Evolutionary conservation across 2,113 vertebrate genomes (phyloP).

Genomic region (Brachirus orientalis): DNA sequence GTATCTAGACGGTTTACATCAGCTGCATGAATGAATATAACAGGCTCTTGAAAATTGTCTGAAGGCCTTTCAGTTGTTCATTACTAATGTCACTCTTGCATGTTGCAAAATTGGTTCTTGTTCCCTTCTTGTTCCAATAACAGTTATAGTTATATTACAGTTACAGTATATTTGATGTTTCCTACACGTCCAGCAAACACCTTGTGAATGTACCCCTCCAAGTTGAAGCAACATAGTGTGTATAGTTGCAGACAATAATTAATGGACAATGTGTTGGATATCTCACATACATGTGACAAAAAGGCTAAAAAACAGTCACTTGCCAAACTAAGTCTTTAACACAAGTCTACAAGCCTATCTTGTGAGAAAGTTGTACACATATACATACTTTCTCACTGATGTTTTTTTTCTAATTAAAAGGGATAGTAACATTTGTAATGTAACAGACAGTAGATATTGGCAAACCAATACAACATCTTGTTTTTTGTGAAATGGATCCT

Average conservation of each 20-base stretch:
- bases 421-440: neutral
- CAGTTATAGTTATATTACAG: neutral
- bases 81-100: slow-evolving; percentile 2
- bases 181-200: slow-evolving; percentile 22
- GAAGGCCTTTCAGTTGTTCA: slow-evolving; percentile 1
- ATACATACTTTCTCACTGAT: neutral
- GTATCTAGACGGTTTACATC: slow-evolving; percentile 19
- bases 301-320: slow-evolving; percentile 42
- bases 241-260: slow-evolving; percentile 14
- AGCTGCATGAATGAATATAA: slow-evolving; percentile 39
- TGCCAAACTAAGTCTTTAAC: slow-evolving; percentile 43
- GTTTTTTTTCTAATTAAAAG: neutral
- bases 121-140: slow-evolving; percentile 23
- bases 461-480: too few species aligned
- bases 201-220: slow-evolving; percentile 58
- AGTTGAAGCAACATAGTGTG: slow-evolving; percentile 40
- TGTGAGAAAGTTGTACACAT: neutral
- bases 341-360: slow-evolving; percentile 11
- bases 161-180: slow-evolving; percentile 34
- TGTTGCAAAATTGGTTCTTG: slow-evolving; percentile 1
- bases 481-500: slow-evolving; percentile 25
- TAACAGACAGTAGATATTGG: too few species aligned
- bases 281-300: slow-evolving; percentile 45
- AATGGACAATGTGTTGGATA: slow-evolving; percentile 17
- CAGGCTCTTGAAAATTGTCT: slow-evolving; percentile 19